A percentile compares a stretch with the other conserved stretches of the same genome.
phyloP scores from a whole-genome alignment of 1,140 invertebrate genomes.

The Frieseomelitta varia region DNA sequence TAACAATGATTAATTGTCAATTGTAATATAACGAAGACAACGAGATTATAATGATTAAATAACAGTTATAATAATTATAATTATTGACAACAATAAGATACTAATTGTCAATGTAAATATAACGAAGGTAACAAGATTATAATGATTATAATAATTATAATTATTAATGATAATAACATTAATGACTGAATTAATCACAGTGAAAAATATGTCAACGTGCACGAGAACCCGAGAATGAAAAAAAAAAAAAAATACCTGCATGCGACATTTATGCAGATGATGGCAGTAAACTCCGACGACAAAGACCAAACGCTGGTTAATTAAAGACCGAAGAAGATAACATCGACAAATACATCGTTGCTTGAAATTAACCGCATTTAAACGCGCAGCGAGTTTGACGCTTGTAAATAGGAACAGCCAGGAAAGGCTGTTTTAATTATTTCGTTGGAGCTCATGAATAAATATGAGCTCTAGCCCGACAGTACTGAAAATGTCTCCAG shows the following conservation, averaged over 20 bases:
- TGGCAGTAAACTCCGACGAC: background rate
- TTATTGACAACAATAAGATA: too few relatives aligned
- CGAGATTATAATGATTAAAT: too few relatives aligned
- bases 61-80: too few relatives aligned
- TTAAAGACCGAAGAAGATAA: background rate
- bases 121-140: too few relatives aligned
- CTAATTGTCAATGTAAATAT: too few relatives aligned
- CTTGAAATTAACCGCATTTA: constrained; percentile 53
- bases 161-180: too few relatives aligned
- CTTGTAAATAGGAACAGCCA: constrained; percentile 30
- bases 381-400: background rate
- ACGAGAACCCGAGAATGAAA: background rate
- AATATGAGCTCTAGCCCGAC: constrained; percentile 45
- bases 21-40: too few relatives aligned
- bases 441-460: constrained; percentile 55
- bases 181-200: too few relatives aligned
- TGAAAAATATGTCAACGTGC: too few relatives aligned
- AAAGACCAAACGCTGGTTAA: background rate
- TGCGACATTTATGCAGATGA: background rate
- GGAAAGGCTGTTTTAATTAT: constrained; percentile 58
- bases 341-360: constrained; percentile 40
- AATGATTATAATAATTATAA: too few relatives aligned
- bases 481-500: constrained; percentile 48
- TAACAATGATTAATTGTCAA: too few relatives aligned
- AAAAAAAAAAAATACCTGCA: background rate